A percentile compares a stretch with the other conserved stretches of the same genome.
These are phyloP conservation scores for Apodemia mormo DNA, from an alignment of 2,888 invertebrate genomes.

Conservation along the genomic window DNA sequence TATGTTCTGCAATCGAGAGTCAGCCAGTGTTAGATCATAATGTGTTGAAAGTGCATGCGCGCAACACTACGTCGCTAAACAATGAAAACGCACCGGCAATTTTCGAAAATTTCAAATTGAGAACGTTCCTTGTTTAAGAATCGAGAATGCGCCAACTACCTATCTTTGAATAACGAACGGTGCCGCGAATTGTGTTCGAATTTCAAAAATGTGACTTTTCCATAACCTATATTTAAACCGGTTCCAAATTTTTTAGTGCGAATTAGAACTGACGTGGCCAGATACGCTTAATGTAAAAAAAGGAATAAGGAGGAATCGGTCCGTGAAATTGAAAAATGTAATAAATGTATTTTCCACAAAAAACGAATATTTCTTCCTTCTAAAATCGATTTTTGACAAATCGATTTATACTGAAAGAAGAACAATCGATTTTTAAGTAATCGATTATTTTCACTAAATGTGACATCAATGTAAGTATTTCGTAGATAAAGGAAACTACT, in stretches of 20 bases:
- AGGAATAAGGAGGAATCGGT: constrained; percentile 28
- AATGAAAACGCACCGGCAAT: constrained; percentile 63
- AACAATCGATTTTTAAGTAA: too few relatives aligned
- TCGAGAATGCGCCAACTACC: constrained; percentile 44
- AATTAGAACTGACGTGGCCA: constrained; percentile 28
- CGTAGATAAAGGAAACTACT: too few relatives aligned
- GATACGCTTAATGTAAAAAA: constrained; percentile 28
- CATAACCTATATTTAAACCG: constrained; percentile 31
- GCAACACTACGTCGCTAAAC: constrained; percentile 62
- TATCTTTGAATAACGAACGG: constrained; percentile 29
- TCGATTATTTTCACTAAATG: too few relatives aligned
- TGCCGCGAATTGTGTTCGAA: constrained; percentile 36
- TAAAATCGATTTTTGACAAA: too few relatives aligned
- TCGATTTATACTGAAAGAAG: too few relatives aligned
- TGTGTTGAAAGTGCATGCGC: constrained; percentile 80
- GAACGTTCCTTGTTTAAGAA: constrained; percentile 37
- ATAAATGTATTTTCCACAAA: constrained; percentile 34
- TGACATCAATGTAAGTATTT: too few relatives aligned
- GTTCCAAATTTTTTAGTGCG: constrained; percentile 15
- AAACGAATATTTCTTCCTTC: too few relatives aligned
- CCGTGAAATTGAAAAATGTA: constrained; percentile 69
- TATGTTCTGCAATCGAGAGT: constrained; percentile 80
- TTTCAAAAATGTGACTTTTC: constrained; percentile 54
- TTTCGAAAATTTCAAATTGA: constrained; percentile 47
- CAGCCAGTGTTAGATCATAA: constrained; percentile 82